Evolutionary conservation across 2,888 invertebrate genomes (phyloP).

Genomic region (Coecobrya sp.): DNA sequence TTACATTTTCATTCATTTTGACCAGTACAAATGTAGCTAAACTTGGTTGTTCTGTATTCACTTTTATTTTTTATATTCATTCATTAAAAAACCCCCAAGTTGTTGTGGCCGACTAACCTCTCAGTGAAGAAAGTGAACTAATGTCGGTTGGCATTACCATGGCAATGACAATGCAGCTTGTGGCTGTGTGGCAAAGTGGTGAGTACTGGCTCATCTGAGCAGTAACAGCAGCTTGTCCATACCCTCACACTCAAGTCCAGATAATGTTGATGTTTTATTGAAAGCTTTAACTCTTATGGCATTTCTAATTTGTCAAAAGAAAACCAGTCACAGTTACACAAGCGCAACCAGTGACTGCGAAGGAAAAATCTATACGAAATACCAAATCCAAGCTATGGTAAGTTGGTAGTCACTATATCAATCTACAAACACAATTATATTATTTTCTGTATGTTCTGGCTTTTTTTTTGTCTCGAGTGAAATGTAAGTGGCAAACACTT

Average conservation of each 20-base stretch:
- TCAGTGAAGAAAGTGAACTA: neutral
- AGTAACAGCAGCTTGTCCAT: constrained; percentile 17
- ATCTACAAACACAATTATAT: constrained; percentile 5
- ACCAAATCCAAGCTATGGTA: neutral
- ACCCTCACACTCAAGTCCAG: constrained; percentile 22
- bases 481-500: constrained; percentile 77
- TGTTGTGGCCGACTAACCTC: neutral
- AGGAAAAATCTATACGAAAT: neutral
- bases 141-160: neutral
- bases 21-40: neutral
- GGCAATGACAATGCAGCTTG: neutral
- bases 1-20: constrained; percentile 58
- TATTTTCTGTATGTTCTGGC: neutral
- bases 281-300: constrained; percentile 77
- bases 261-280: constrained; percentile 77
- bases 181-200: constrained; percentile 2
- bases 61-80: constrained; percentile 34
- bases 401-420: constrained; percentile 6
- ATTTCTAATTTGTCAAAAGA: constrained; percentile 83
- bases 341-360: neutral
- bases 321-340: constrained; percentile 64
- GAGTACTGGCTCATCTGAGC: neutral
- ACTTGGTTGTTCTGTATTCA: constrained; percentile 9
- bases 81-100: constrained; percentile 37
- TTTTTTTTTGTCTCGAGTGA: constrained; percentile 47